Conservation (phyloP, 2,888 invertebrate genomes). For the Pasiphila rectangulata region DNA sequence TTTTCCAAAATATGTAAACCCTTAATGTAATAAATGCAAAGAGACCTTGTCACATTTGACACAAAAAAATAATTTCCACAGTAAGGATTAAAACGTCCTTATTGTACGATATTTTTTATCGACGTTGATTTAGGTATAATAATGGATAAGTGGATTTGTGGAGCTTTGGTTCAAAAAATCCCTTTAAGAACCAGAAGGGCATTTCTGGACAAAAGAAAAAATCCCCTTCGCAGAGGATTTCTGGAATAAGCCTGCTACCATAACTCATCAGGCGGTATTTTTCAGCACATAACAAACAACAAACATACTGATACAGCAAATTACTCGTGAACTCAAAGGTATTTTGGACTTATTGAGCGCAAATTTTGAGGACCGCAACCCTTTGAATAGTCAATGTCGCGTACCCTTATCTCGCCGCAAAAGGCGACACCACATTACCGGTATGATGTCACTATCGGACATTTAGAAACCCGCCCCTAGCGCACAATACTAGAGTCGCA, state of each 20-base stretch:
- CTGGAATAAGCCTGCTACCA: neutral
- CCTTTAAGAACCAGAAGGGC: too few relatives aligned
- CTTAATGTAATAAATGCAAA: too few relatives aligned
- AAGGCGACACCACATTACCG: slow-evolving; percentile 81
- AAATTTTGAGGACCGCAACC: slow-evolving; percentile 80
- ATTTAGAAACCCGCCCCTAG: slow-evolving; percentile 53
- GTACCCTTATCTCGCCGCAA: slow-evolving; percentile 80
- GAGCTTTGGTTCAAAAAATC: too few relatives aligned
- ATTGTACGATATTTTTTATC: too few relatives aligned
- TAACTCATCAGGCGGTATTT: neutral
- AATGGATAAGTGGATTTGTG: too few relatives aligned
- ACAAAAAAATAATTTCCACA: too few relatives aligned
- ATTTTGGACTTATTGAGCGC: slow-evolving; percentile 77
- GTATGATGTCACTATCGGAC: slow-evolving; percentile 65
- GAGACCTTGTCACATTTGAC: too few relatives aligned
- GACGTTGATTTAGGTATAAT: too few relatives aligned
- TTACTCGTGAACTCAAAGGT: slow-evolving; percentile 58
- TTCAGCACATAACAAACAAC: neutral
- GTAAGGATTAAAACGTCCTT: too few relatives aligned
- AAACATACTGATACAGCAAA: slow-evolving; percentile 32
- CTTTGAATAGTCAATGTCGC: slow-evolving; percentile 82
- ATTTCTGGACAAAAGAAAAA: too few relatives aligned
- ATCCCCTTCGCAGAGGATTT: too few relatives aligned
- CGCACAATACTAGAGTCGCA: slow-evolving; percentile 55
- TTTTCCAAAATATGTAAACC: too few relatives aligned